These are phyloP conservation scores for Hypercompe scribonia DNA, from an alignment of 2,888 invertebrate genomes.

Conservation along the genomic window DNA sequence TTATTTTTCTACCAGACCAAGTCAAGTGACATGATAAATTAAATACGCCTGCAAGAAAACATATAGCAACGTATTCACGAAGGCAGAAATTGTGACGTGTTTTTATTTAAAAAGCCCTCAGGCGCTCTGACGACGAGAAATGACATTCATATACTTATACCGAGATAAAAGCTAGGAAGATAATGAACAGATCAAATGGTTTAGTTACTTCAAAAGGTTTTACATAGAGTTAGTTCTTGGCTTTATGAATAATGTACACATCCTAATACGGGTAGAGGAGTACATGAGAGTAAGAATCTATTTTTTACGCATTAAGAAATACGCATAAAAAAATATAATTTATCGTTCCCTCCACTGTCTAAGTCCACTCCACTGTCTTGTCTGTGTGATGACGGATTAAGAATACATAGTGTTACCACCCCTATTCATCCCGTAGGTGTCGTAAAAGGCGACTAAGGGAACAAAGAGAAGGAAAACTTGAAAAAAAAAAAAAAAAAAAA, in stretches of 20 bases:
- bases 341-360: too few relatives aligned
- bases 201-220: background rate
- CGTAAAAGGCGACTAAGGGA: too few relatives aligned
- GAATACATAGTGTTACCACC: too few relatives aligned
- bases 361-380: too few relatives aligned
- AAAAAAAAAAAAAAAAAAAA: too few relatives aligned
- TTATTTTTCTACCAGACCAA: background rate
- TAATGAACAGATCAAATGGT: constrained; percentile 14
- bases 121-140: constrained; percentile 25
- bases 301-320: too few relatives aligned
- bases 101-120: constrained; percentile 9
- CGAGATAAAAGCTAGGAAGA: constrained; percentile 10
- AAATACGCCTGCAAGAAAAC: constrained; percentile 30
- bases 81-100: constrained; percentile 25
- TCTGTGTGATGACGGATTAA: too few relatives aligned
- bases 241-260: background rate
- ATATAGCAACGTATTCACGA: constrained; percentile 30
- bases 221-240: constrained; percentile 5
- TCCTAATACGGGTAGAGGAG: background rate
- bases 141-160: constrained; percentile 12
- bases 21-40: constrained; percentile 15
- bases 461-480: too few relatives aligned
- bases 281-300: background rate
- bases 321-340: too few relatives aligned
- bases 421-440: too few relatives aligned